Evolutionary conservation across 1,140 invertebrate genomes (phyloP), one percentile per base, ranked within the genome.

Genomic region (Rhyzopertha dominica): DNA sequence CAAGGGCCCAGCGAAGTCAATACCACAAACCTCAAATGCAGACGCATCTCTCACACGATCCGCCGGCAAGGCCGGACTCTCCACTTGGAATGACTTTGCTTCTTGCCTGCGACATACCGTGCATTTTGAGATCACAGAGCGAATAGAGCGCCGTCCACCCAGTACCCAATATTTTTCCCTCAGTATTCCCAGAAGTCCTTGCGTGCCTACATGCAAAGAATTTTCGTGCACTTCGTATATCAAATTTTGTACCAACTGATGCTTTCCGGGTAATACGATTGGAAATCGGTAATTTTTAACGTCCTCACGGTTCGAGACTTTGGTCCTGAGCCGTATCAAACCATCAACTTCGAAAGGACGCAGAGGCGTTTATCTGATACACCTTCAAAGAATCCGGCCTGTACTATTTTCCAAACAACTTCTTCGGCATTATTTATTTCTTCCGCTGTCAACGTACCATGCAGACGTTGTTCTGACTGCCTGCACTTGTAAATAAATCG

Each of bases 1-100:
- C 5, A 67, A 16, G 4, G 60, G 63, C 1, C 60, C 63, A 4
- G 62, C 59, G 12, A 66, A 51, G 47, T 69, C 63, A 7, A 67
- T 47, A 0, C 63, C 63, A 1, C 43, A 52, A 1, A 65, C 37
- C 47, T 67, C 55, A 48, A 68, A 66, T 8, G 19, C 25, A 4
- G 52, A 47, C 4, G 52, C 45, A 26, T 55, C 46, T 36, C 28
- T 12, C 4, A 55, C 45, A 23, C 53, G 17, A 38, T 54, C 34
- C 17, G 5, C 14, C n/a, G 51, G 51, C 23, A 55, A 31, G 16
- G 37, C 29, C n/a, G 47, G 16, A 13, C n/a, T 3, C 10, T 39
- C 24, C n/a, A 17, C 28, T 17, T 28, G 25, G 10, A 60, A 24
- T 1, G 17, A 5, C 48, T 62, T 65, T 0, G 43, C 22, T 29